Evolutionary conservation across 2,888 invertebrate genomes (phyloP).

Genomic region (Mythimna pallens): DNA sequence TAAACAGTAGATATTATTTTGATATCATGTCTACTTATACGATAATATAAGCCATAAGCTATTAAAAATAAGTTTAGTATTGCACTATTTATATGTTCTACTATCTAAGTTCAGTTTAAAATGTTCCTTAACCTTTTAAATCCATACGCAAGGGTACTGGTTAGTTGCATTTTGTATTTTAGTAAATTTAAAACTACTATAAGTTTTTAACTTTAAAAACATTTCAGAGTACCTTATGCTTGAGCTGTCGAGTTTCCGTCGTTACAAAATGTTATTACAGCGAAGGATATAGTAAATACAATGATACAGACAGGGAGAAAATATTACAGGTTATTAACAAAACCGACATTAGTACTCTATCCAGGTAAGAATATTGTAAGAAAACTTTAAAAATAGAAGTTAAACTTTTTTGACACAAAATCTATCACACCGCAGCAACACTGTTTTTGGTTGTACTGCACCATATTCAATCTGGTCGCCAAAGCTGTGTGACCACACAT

Average conservation of each 20-base stretch:
- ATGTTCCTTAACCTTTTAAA: slow-evolving; percentile 39
- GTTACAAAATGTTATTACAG: slow-evolving; percentile 67
- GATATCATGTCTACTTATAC: neutral
- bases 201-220: neutral
- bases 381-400: too few species aligned
- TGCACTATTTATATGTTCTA: neutral
- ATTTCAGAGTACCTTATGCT: slow-evolving; percentile 66
- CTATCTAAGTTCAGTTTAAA: neutral
- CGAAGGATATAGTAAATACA: slow-evolving; percentile 76
- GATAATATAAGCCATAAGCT: neutral
- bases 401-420: too few species aligned
- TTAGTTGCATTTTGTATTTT: slow-evolving; percentile 15
- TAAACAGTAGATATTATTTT: slow-evolving; percentile 46
- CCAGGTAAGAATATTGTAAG: slow-evolving; percentile 70
- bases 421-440: too few species aligned
- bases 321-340: slow-evolving; percentile 84
- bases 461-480: too few species aligned
- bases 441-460: too few species aligned
- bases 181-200: neutral
- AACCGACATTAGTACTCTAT: slow-evolving; percentile 73
- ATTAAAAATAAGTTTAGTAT: neutral
- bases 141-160: slow-evolving; percentile 36
- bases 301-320: slow-evolving; percentile 78
- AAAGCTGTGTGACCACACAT: too few species aligned
- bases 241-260: slow-evolving; percentile 49